Conservation (phyloP, 2,888 invertebrate genomes). For the Drosophila paramelanica region DNA sequence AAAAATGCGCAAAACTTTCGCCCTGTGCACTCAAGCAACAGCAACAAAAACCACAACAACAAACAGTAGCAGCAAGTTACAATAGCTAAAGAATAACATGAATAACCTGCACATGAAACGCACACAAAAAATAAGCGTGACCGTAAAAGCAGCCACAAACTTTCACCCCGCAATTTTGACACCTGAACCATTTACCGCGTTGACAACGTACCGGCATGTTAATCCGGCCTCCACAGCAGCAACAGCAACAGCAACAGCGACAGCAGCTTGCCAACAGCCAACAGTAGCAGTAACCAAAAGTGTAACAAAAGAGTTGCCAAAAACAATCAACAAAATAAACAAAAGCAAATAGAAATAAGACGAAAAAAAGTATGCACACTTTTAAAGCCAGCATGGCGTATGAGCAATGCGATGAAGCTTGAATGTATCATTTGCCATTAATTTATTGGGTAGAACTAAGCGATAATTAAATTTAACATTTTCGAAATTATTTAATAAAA, state of each 20-base stretch:
- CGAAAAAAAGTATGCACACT: constrained; percentile 5
- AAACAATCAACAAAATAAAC: constrained; percentile 50
- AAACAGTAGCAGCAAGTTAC: constrained; percentile 19
- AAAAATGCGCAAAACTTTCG: constrained; percentile 61
- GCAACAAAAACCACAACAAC: constrained; percentile 17
- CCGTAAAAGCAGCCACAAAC: constrained; percentile 73
- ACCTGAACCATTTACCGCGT: constrained; percentile 74
- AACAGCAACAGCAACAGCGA: constrained; percentile 13
- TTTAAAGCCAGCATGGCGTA: constrained; percentile 39
- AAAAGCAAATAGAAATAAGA: constrained; percentile 1
- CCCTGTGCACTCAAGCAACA: constrained; percentile 51
- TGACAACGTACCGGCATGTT: constrained; percentile 68
- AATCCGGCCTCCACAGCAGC: constrained; percentile 37
- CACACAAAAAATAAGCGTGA: constrained; percentile 54
- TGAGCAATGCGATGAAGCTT: constrained; percentile 36
- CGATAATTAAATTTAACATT: background rate
- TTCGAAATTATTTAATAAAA: background rate
- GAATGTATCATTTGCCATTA: constrained; percentile 23
- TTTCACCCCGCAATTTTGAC: constrained; percentile 74
- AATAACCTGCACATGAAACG: constrained; percentile 67
- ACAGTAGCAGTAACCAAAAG: constrained; percentile 37
- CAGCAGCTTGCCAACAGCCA: constrained; percentile 22
- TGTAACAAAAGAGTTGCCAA: constrained; percentile 50
- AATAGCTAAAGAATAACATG: constrained; percentile 60
- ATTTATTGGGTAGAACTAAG: constrained; percentile 1